These are phyloP conservation scores for Globodera ellingtonae DNA, from an alignment of 1,140 invertebrate species.

Conservation along the genomic window DNA sequence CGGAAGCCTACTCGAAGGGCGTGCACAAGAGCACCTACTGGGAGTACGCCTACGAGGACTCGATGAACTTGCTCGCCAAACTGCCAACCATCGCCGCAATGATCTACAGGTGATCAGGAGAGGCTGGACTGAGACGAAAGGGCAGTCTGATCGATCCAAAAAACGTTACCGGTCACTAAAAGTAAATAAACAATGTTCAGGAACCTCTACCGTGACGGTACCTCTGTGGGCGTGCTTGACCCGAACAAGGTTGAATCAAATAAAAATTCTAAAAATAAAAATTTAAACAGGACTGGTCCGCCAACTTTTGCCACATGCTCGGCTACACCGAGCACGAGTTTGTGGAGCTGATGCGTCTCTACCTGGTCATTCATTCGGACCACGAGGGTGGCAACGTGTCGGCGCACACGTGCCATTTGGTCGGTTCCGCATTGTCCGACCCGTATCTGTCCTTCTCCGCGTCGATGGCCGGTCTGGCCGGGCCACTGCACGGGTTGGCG, in stretches of 20 bases:
- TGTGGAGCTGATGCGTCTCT: slow-evolving; percentile 88
- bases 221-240: slow-evolving; percentile 83
- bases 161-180: neutral
- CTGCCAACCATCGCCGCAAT: slow-evolving; percentile 89
- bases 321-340: slow-evolving; percentile 85
- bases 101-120: slow-evolving; percentile 73
- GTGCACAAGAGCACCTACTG: slow-evolving; percentile 84
- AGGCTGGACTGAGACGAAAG: neutral
- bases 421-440: slow-evolving; percentile 90
- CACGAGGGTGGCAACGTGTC: slow-evolving; percentile 80
- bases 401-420: slow-evolving; percentile 89
- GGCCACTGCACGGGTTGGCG: slow-evolving; percentile 90
- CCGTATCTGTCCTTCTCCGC: slow-evolving; percentile 88
- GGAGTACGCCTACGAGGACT: slow-evolving; percentile 83
- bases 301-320: slow-evolving; percentile 88
- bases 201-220: slow-evolving; percentile 83
- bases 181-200: slow-evolving; percentile 63
- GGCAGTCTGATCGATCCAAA: neutral
- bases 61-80: slow-evolving; percentile 94
- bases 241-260: slow-evolving; percentile 70
- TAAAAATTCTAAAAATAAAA: too few relatives aligned
- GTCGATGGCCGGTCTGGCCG: slow-evolving; percentile 89
- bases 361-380: slow-evolving; percentile 85
- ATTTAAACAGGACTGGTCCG: slow-evolving; percentile 78
- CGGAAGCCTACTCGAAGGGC: slow-evolving; percentile 83